Conservation (phyloP, 2,113 vertebrate species). For the Galemys pyrenaicus region DNA sequence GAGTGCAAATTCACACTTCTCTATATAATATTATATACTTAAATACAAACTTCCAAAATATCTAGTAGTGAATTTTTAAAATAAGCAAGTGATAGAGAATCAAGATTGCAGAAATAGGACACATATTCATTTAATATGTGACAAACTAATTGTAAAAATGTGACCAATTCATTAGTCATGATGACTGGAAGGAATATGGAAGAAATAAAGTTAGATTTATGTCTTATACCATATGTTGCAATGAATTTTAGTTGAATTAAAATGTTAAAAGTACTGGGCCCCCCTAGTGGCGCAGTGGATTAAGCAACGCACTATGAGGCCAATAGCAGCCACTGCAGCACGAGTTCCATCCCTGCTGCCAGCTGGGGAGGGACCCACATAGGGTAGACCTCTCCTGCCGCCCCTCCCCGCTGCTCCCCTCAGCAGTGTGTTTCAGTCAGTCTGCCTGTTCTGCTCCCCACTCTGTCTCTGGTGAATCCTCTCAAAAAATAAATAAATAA, state of each 20-base stretch:
- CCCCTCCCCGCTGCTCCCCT: too few relatives aligned
- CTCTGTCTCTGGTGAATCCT: too few relatives aligned
- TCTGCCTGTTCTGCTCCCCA: too few relatives aligned
- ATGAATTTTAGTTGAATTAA: slow-evolving; percentile 45
- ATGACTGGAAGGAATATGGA: neutral
- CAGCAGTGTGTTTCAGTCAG: too few relatives aligned
- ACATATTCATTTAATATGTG: neutral
- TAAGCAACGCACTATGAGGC: too few relatives aligned
- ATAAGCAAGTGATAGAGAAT: neutral
- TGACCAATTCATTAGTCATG: neutral
- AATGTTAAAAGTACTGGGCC: too few relatives aligned
- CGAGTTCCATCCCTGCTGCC: too few relatives aligned
- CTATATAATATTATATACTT: neutral
- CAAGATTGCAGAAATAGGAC: neutral
- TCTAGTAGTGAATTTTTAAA: neutral
- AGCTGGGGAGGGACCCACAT: too few relatives aligned
- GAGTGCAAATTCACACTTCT: neutral
- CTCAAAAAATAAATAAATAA: too few relatives aligned
- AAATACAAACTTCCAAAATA: neutral
- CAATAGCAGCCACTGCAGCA: too few relatives aligned
- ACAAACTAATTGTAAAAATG: slow-evolving; percentile 6
- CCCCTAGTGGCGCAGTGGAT: too few relatives aligned
- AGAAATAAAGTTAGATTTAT: neutral
- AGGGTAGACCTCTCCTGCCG: too few relatives aligned
- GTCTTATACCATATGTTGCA: neutral